Evolutionary conservation across 2,797 vertebrate species (phyloP), one percentile per base, ranked within the genome.

Genomic region (Sebastes glaucus): DNA sequence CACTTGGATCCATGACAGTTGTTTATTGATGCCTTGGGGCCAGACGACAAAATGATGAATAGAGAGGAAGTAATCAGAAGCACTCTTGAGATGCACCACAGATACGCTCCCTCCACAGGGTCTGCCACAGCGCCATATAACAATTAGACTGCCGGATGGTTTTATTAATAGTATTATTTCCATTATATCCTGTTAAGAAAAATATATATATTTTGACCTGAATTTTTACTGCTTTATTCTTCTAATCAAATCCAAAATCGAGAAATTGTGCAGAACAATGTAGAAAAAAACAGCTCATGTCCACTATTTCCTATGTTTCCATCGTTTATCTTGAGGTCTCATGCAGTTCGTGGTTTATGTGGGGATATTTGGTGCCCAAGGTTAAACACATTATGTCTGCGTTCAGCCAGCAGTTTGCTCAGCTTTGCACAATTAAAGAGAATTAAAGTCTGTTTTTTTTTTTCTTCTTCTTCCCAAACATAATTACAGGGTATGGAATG

Each of bases 11-110:
- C 74, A 85, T 95, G 89, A 89, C 90, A 94, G 90, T 91, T 90
- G 90, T 94, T 95, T 95, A 95, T 94, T 92, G 93, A 94, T 87
- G 91, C 90, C 92, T 91, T 42, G 82, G 88, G 93, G 93, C 91
- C 91, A 85, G 74, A 89, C 72, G 89, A 92, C 92, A 93, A 90
- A 91, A 86, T 91, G 88, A 92, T 94, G 92, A 94, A 93, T 92
- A 90, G 89, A 91, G 88, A 91, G 90, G 88, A 95, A 94, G 93
- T 90, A 93, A 94, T 94, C 92, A 93, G 91, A 88, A 73, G 84
- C 84, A 76, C 89, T 93, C 90, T 86, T 61, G 82, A 93, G 90
- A 93, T 92, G 82, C 85, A 90, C 90, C 81, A 28, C 77, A 86
- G 86, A 93, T 92, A 89, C 8, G 63, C 52, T 74, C 22, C 3